These are phyloP conservation scores for Hippolais icterina DNA, from an alignment of 2,113 vertebrate species.

Conservation along the genomic window DNA sequence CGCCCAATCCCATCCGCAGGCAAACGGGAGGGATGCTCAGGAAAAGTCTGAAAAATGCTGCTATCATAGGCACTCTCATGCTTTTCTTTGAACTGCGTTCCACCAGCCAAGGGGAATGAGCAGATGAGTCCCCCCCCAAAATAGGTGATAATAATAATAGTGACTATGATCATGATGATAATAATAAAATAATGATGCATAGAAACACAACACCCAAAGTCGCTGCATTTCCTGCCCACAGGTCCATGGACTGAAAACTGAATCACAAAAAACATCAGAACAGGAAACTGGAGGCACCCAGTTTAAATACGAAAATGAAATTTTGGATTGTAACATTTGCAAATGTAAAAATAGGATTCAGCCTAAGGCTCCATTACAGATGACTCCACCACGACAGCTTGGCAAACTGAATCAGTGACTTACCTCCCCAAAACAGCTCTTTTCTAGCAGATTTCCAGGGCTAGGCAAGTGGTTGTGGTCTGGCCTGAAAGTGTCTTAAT, in stretches of 20 bases:
- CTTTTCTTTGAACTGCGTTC: not conserved
- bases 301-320: not conserved
- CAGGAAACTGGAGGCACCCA: not conserved
- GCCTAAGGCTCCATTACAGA: not conserved
- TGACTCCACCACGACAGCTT: not conserved
- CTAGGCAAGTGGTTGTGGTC: constrained; percentile 26
- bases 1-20: not conserved
- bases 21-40: not conserved
- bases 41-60: not conserved
- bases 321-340: not conserved
- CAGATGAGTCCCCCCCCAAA: not conserved
- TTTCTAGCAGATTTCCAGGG: constrained; percentile 74
- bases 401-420: not conserved
- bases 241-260: not conserved
- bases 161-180: not conserved
- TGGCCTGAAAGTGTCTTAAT: not conserved
- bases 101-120: not conserved
- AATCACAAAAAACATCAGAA: not conserved
- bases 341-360: not conserved
- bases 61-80: not conserved
- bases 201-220: not conserved
- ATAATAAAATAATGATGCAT: not conserved
- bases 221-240: not conserved
- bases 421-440: constrained; percentile 76
- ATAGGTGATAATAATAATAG: not conserved